These are phyloP conservation scores for Alloplasta piceator DNA, from an alignment of 2,888 invertebrate genomes.

Conservation along the genomic window DNA sequence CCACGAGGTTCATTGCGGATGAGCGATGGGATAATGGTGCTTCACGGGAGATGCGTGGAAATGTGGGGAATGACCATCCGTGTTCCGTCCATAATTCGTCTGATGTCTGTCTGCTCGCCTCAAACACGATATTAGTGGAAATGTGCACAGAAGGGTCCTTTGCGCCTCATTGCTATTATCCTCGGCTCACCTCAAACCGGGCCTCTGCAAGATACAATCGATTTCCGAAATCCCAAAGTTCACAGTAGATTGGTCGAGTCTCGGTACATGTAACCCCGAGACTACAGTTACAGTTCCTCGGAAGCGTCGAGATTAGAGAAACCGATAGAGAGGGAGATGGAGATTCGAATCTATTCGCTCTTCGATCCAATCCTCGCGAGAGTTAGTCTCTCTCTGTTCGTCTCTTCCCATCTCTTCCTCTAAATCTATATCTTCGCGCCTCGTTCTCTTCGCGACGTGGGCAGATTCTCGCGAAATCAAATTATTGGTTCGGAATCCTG, in stretches of 20 bases:
- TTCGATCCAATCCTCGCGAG: conserved; percentile 44
- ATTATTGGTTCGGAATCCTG: conserved; percentile 53
- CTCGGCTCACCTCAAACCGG: conserved; percentile 28
- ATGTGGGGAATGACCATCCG: neutral
- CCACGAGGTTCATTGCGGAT: no score
- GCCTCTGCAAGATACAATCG: conserved; percentile 45
- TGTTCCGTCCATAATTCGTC: neutral
- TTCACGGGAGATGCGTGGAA: neutral
- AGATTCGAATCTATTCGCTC: conserved; percentile 47
- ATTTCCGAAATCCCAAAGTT: conserved; percentile 39
- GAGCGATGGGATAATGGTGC: no score
- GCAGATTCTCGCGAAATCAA: conserved; percentile 48
- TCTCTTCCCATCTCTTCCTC: no score
- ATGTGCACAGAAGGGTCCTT: conserved; percentile 19
- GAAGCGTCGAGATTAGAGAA: neutral
- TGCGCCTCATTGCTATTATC: conserved; percentile 23
- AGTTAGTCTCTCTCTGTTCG: neutral
- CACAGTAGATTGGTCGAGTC: conserved; percentile 53
- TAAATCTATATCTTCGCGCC: neutral
- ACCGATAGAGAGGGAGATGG: neutral
- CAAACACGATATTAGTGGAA: neutral
- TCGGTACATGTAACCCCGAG: conserved; percentile 18
- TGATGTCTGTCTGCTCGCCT: neutral
- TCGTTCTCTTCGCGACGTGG: conserved; percentile 35
- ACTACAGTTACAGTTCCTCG: conserved; percentile 30